These are phyloP conservation scores for Nylanderia fulva DNA, from an alignment of 1,140 invertebrate species.

Conservation along the genomic window DNA sequence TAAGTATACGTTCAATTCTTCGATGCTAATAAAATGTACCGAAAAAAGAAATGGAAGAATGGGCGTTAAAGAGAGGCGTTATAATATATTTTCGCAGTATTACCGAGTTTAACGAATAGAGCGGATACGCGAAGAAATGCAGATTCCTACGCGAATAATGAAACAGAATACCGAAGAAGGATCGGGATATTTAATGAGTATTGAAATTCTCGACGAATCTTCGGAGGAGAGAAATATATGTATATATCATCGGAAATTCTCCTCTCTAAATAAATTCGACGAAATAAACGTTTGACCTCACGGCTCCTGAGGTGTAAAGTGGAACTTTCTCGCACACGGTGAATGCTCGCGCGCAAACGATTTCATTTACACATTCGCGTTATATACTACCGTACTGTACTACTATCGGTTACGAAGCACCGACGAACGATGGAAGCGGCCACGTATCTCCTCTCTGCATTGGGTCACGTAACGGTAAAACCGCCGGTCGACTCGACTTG, in stretches of 20 bases:
- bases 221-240: not conserved
- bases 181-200: not conserved
- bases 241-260: not conserved
- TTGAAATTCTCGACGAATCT: conserved; percentile 2
- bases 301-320: not conserved
- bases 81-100: not conserved
- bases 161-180: not conserved
- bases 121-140: not conserved
- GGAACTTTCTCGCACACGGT: not conserved
- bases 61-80: too few relatives aligned
- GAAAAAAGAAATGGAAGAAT: not conserved
- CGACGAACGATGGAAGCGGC: conserved; percentile 42
- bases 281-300: conserved; percentile 14
- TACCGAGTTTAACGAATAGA: not conserved
- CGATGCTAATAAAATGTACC: conserved; percentile 12
- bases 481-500: conserved; percentile 69
- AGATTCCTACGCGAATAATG: not conserved
- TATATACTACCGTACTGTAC: conserved; percentile 18
- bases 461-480: conserved; percentile 85
- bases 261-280: not conserved
- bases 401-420: conserved; percentile 13
- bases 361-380: not conserved
- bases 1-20: not conserved
- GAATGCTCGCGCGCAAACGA: not conserved
- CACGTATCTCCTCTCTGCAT: conserved; percentile 79